These are phyloP conservation scores for Gobio occitaniae DNA, from an alignment of 2,797 vertebrate species.

Conservation along the genomic window DNA sequence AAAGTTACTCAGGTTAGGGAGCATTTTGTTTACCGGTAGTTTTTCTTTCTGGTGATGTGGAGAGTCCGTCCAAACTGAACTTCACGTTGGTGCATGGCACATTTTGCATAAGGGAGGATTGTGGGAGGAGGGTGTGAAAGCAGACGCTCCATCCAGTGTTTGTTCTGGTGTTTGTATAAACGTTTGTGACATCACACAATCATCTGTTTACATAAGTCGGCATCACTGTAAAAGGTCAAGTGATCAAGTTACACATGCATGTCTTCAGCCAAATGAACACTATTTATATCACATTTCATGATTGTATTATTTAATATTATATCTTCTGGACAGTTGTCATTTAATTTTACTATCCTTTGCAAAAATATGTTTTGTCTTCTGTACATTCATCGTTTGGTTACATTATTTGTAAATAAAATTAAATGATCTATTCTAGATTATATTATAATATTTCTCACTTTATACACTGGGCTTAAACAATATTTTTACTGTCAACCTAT, in stretches of 20 bases:
- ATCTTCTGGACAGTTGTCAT: background rate
- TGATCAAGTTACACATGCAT: background rate
- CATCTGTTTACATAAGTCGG: background rate
- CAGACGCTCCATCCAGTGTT: background rate
- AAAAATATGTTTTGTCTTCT: background rate
- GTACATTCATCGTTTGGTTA: background rate
- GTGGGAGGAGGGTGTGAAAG: background rate
- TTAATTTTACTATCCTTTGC: background rate
- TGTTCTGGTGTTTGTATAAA: background rate
- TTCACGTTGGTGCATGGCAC: background rate
- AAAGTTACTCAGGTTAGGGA: background rate
- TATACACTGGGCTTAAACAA: background rate
- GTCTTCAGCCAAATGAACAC: background rate
- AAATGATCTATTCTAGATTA: background rate
- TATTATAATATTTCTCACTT: background rate
- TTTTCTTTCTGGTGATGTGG: background rate
- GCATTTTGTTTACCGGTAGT: background rate
- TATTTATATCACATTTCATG: background rate
- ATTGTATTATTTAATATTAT: background rate
- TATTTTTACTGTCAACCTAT: background rate
- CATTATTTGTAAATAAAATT: background rate
- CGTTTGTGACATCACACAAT: background rate
- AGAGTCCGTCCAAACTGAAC: background rate
- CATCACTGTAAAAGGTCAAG: background rate
- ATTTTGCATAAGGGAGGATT: slow-evolving; percentile 25